Evolutionary conservation across 1,140 invertebrate species (phyloP).

Genomic region (Anoplophora glabripennis): DNA sequence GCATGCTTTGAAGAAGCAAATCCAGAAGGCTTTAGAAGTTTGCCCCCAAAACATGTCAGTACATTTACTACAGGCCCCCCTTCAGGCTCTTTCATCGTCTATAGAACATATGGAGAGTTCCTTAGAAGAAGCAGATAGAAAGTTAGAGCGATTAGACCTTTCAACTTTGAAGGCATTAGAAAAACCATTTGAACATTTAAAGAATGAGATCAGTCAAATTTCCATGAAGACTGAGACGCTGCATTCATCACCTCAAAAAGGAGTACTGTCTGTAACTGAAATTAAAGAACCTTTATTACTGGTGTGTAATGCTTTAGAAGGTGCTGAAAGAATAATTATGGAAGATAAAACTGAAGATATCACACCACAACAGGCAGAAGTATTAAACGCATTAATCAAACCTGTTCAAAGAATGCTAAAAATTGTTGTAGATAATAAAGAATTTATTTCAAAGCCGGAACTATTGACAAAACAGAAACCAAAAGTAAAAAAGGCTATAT

Average conservation of each 20-base stretch:
- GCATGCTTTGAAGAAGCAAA: too few species aligned
- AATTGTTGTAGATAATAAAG: slow-evolving; percentile 7
- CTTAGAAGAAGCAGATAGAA: not conserved
- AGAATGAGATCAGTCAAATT: not conserved
- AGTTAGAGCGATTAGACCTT: not conserved
- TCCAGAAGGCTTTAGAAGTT: too few species aligned
- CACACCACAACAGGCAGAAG: not conserved
- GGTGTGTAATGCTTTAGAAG: not conserved
- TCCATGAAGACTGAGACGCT: not conserved
- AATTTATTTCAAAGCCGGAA: slow-evolving; percentile 9
- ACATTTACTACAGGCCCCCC: not conserved
- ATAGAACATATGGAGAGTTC: too few species aligned
- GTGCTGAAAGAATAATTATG: not conserved
- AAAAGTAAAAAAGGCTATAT: slow-evolving; percentile 15
- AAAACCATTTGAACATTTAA: too few species aligned
- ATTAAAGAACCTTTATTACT: not conserved
- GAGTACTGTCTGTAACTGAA: not conserved
- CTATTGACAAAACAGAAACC: not conserved
- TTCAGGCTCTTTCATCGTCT: too few species aligned
- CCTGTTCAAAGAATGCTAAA: slow-evolving; percentile 3
- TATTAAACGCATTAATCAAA: not conserved
- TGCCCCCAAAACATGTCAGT: not conserved
- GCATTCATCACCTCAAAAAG: too few species aligned
- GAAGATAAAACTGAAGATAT: not conserved
- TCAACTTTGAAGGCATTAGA: too few species aligned